Base-by-base conservation (phyloP, 2,113 vertebrate genomes). In the Carassius gibelio region DNA sequence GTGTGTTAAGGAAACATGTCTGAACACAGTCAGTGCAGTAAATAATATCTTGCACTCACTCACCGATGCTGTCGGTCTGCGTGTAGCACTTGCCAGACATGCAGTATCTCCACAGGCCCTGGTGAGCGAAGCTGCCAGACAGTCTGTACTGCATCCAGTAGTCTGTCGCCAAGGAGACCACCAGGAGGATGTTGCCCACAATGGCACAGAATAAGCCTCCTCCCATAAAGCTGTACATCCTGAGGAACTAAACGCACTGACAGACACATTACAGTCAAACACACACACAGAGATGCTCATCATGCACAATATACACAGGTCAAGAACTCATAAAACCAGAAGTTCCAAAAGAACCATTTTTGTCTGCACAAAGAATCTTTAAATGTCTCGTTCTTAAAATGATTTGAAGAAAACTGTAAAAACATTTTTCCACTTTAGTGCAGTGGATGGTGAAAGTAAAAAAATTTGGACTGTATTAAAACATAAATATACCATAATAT, bases 121-220 rank as follows among this genome's bases (percentile, higher is more conserved):
- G 97, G 89, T 97, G 96, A 81, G 96, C 96, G 0, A 97, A 95
- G 87, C 95, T 92, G 59, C 96, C 95, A 0, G 96, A 96, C 85
- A 97, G 89, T 45, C 95, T 95, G 87, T 97, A 96, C 91, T 97
- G 97, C 96, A 97, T 96, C 97, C 97, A 97, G 92, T 96, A 97
- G 90, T 97, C 96, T 0, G 96, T 97, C 0, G 95, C 96, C 0
- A 96, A 96, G 84, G 96, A 96, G 75, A 97, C 96, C 90, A 95
- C 95, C 91, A 97, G 87, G 68, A 97, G 94, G 92, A 97, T 94
- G 92, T 96, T 96, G 57, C 94, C 96, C 90, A 97, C 94, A 11
- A 96, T 94, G 93, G 96, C 96, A 82, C 97, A 97, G 90, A 97
- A 96, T 45, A 97, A 94, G 78, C 97, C 96, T 30, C 96, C 96